phyloP scores from a whole-genome alignment of 2,888 invertebrate genomes.

The Ctenicera cuprea region DNA sequence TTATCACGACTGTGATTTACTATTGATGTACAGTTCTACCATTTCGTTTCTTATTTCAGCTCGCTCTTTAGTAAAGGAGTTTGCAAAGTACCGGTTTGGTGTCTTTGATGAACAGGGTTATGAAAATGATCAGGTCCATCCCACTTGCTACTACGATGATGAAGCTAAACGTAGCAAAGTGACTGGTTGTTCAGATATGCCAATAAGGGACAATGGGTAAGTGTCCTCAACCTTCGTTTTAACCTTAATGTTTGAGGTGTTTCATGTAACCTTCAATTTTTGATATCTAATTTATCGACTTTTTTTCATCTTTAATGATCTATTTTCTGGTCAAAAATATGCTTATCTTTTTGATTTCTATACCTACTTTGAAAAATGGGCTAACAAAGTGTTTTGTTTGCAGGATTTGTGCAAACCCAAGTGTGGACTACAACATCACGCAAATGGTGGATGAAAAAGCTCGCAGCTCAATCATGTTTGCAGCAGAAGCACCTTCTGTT shows the following conservation, averaged over 20 bases:
- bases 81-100: constrained; percentile 81
- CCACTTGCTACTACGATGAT: constrained; percentile 74
- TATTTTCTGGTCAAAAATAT: too few relatives aligned
- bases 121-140: constrained; percentile 76
- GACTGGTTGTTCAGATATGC: constrained; percentile 75
- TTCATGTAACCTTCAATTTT: too few relatives aligned
- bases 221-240: constrained; percentile 51
- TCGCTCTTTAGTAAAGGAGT: constrained; percentile 76
- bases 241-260: background rate
- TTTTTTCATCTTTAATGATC: too few relatives aligned
- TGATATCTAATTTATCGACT: too few relatives aligned
- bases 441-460: constrained; percentile 72
- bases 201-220: constrained; percentile 73
- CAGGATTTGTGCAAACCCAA: constrained; percentile 64
- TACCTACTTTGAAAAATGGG: too few relatives aligned
- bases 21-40: too few relatives aligned
- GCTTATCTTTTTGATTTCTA: too few relatives aligned
- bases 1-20: too few relatives aligned
- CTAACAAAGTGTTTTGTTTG: background rate
- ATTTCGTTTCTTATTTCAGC: constrained; percentile 57
- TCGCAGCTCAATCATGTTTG: constrained; percentile 75
- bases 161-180: constrained; percentile 69
- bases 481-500: constrained; percentile 73
- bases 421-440: constrained; percentile 67
- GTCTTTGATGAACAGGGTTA: constrained; percentile 81